Base-by-base conservation (phyloP, 35 echinoderm and acorn worm genomes). In the Apostichopus japonicus region DNA sequence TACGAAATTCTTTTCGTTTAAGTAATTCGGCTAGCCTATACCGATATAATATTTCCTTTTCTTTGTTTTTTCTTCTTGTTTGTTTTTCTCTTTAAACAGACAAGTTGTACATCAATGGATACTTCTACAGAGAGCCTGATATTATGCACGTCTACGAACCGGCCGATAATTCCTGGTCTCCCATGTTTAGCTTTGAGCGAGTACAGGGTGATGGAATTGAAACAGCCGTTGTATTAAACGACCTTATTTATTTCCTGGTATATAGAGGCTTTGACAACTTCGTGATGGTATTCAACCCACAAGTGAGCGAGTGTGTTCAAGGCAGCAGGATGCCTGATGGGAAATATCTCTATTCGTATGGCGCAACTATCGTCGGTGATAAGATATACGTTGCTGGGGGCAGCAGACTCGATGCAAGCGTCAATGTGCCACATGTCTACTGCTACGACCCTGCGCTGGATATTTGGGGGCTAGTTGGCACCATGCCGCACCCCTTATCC, bases 71-170 rank as follows among this genome's bases (percentile, higher is more conserved):
- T 75, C 17, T 75, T 75, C 61, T 75, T 75, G 17, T 15, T 75
- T 75, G 1, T 75, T 91, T 77, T 15, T 77, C 5, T 53, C 16
- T 1, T 22, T 80, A 23, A 1, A 83, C 57, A 90, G 94, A 92
- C 4, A 99, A 96, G 53, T 80, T 99, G 1, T 99, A 96, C 67
- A 93, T 99, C 33, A 99, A 96, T 77, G 97, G 97, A 9, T 99
- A 99, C 62, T 99, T 99, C 93, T 99, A 92, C 79, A 91, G 97
- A 6, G 97, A 99, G 79, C 97, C 97, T 22, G 97, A 99, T 27
- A 95, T 99, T 72, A 95, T 99, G 80, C 95, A 99, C 57, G 96
- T 95, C 77, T 99, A 96, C 90, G 95, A 99, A 92, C 94, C 93
- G 8, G 51, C 90, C 51, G 95, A 96, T 6, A 92, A 93, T 84